Conservation (phyloP, 2,888 invertebrate species). For the Thereva unica region DNA sequence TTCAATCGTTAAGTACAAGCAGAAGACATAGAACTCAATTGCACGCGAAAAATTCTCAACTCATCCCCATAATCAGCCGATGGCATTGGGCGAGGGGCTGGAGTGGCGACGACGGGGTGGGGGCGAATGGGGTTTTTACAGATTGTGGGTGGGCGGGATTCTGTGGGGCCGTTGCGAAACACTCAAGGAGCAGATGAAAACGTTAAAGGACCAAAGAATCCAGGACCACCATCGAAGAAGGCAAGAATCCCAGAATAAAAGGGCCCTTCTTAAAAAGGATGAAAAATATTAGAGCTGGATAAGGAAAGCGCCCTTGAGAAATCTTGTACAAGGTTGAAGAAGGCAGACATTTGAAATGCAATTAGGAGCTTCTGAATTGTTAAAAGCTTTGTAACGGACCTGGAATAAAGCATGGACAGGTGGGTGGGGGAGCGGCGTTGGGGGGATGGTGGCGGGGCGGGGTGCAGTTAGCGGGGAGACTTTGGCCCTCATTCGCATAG, state of each 20-base stretch:
- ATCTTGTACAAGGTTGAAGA: slow-evolving; percentile 5
- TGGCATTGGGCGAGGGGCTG: background rate
- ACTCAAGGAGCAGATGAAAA: background rate
- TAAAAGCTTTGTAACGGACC: slow-evolving; percentile 1
- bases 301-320: slow-evolving; percentile 1
- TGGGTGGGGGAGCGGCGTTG: no score
- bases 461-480: no score
- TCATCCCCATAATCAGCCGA: background rate
- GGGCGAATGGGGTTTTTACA: no score
- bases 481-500: no score
- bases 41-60: slow-evolving; percentile 7
- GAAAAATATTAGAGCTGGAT: background rate
- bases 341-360: slow-evolving; percentile 12
- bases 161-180: no score
- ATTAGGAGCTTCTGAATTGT: slow-evolving; percentile 10
- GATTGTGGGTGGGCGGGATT: no score
- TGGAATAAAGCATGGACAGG: background rate
- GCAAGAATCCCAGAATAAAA: no score
- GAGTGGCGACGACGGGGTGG: no score
- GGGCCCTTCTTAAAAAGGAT: slow-evolving; percentile 1
- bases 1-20: slow-evolving; percentile 10
- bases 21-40: slow-evolving; percentile 11
- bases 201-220: slow-evolving; percentile 1
- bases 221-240: background rate
- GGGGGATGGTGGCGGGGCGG: no score